A percentile compares a stretch with the other conserved stretches of the same genome.
phyloP scores from a whole-genome alignment of 1,140 invertebrate genomes.

The Aphaenogaster ashmeadi region DNA sequence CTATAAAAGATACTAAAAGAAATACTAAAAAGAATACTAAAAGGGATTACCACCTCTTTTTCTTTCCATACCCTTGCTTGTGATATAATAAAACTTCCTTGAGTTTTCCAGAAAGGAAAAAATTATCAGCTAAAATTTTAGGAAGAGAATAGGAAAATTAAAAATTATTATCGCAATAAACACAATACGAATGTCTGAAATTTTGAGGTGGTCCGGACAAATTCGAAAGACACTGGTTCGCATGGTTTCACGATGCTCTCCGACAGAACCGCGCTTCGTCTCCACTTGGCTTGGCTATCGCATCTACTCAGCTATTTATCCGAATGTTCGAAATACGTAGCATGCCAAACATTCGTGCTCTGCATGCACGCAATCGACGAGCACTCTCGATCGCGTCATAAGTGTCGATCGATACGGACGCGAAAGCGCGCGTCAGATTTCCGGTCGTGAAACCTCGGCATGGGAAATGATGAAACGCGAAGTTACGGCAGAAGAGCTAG shows the following conservation, averaged over 20 bases:
- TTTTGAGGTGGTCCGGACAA: neutral
- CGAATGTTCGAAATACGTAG: constrained; percentile 49
- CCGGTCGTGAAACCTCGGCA: neutral
- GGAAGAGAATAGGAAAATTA: neutral
- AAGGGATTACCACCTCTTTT: neutral
- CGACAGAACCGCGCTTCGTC: neutral
- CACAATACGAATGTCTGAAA: neutral
- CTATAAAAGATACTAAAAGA: neutral
- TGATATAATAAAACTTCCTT: neutral
- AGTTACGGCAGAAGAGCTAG: neutral
- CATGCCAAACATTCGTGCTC: constrained; percentile 32
- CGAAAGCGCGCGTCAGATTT: constrained; percentile 20
- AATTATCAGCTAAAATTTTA: neutral
- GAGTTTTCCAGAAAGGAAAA: neutral
- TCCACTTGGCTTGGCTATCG: neutral
- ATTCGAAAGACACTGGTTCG: constrained; percentile 1
- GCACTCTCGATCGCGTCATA: constrained; percentile 23
- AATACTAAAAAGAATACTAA: too few relatives aligned
- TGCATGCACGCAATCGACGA: constrained; percentile 15
- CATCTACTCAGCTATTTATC: constrained; percentile 38
- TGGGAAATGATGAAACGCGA: neutral
- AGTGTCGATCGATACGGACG: constrained; percentile 37
- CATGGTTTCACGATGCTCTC: constrained; percentile 18
- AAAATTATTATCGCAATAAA: neutral
- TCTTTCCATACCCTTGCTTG: neutral